phyloP scores from a whole-genome alignment of 2,888 invertebrate species.

The Patella ulyssiponensis region DNA sequence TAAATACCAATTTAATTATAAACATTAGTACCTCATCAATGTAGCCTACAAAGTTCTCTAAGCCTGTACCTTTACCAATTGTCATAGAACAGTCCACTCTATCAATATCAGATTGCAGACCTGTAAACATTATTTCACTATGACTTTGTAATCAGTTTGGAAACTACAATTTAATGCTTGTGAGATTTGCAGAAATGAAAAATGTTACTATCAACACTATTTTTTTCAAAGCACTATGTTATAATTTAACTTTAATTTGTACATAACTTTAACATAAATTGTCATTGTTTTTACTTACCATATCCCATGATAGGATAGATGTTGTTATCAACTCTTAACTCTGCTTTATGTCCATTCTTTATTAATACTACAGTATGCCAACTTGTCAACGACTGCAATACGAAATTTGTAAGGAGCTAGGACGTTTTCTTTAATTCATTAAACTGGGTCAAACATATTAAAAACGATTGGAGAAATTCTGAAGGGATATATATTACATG shows the following conservation, averaged over 20 bases:
- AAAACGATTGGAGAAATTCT: no score
- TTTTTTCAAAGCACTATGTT: no score
- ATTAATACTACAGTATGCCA: constrained; percentile 41
- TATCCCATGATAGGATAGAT: constrained; percentile 30
- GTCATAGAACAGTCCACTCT: constrained; percentile 43
- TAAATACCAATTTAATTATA: no score
- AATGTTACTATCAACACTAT: no score
- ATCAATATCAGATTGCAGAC: constrained; percentile 30
- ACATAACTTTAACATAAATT: no score
- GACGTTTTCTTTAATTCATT: background rate
- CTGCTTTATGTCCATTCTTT: constrained; percentile 32
- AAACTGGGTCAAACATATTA: no score
- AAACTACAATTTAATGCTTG: no score
- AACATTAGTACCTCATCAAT: constrained; percentile 38
- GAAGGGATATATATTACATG: no score
- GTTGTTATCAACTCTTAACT: constrained; percentile 37
- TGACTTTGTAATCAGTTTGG: no score
- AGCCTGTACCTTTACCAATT: constrained; percentile 39
- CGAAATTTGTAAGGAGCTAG: background rate
- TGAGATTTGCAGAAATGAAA: no score
- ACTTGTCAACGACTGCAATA: constrained; percentile 26
- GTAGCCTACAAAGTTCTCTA: constrained; percentile 38
- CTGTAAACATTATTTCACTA: constrained; percentile 3
- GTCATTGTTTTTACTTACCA: constrained; percentile 21
- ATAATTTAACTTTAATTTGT: no score